Evolutionary conservation across 2,888 invertebrate species (phyloP).

Genomic region (Hecatera dysodea): DNA sequence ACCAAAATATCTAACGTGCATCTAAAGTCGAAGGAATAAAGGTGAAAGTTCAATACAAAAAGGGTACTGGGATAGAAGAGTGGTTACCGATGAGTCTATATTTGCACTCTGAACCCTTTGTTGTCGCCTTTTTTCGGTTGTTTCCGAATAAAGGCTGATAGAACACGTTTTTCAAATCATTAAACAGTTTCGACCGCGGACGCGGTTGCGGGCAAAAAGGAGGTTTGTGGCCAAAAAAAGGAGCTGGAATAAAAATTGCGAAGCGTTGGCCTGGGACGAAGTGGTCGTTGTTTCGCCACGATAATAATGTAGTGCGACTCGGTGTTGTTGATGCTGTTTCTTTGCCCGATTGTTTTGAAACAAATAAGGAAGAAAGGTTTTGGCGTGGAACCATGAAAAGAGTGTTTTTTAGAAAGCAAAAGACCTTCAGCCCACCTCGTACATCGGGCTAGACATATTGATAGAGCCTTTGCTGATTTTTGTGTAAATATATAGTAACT

Average conservation of each 20-base stretch:
- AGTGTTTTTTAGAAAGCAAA: not conserved
- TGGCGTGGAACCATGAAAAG: not conserved
- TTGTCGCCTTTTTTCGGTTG: conserved; percentile 90
- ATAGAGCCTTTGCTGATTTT: no score
- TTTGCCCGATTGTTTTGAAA: not conserved
- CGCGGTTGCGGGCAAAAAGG: conserved; percentile 77
- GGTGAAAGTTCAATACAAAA: conserved; percentile 68
- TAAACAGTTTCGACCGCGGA: conserved; percentile 89
- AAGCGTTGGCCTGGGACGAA: conserved; percentile 78
- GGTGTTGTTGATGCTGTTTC: conserved; percentile 65
- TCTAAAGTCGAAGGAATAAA: conserved; percentile 66
- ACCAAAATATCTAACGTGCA: conserved; percentile 55
- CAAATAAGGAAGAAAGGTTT: not conserved
- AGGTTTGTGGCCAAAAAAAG: conserved; percentile 75
- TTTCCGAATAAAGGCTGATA: conserved; percentile 90
- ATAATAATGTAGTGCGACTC: conserved; percentile 74
- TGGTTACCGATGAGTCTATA: conserved; percentile 83
- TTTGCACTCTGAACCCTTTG: conserved; percentile 89
- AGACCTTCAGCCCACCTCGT: not conserved
- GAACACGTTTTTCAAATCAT: conserved; percentile 91
- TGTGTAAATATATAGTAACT: not conserved
- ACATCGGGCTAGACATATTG: not conserved
- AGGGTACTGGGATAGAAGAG: conserved; percentile 35
- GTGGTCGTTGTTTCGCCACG: conserved; percentile 83
- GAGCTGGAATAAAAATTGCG: conserved; percentile 77